Evolutionary conservation across 2,113 vertebrate species (phyloP), one percentile per base, ranked within the genome.

Genomic region (Columba livia): DNA sequence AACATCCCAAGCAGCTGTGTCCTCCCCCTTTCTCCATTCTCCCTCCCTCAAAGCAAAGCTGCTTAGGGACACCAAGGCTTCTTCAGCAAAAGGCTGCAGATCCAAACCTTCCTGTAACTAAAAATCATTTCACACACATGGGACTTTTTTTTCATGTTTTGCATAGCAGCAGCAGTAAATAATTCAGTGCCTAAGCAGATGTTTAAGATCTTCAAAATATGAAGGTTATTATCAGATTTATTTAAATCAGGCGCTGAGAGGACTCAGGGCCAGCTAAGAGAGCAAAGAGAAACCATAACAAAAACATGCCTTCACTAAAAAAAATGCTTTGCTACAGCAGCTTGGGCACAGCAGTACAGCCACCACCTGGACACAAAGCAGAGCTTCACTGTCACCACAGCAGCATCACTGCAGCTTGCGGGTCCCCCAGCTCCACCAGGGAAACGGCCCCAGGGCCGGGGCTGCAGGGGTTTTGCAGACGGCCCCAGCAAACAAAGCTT

Each of bases 301-400:
- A 85, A 53, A 7, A 0, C 50, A 13, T 20, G 31, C 21, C 24
- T 28, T 47, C 44, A 47, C 44, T 47, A 47, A 24, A 50, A 50
- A 50, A 50, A 50, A 50, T 50, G 20, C 23, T 50, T 6, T 23
- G 32, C 36, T 54, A 31, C 21, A 15, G 42, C 23, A 74, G n/a
- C 66, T 79, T 48, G 61, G 40, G 57, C 53, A 67, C 42, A 57
- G 36, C 12, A 9, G 34, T 31, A 83, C 34, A 56, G 53, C 32
- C 67, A 38, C n/a, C 10, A 3, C 31, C 42, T 60, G 54, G 44
- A 79, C 47, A 53, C 0, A 0, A 25, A 70, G 7, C 0, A 0
- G 51, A 79, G 61, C 34, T 51, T 61, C 34, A 1, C 61, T 82
- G 78, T n/a, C n/a, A 58, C 18, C 29, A 11, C 71, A 58, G 70